Base-by-base conservation (phyloP, 2,113 vertebrate species). In the Leuciscus idus region DNA sequence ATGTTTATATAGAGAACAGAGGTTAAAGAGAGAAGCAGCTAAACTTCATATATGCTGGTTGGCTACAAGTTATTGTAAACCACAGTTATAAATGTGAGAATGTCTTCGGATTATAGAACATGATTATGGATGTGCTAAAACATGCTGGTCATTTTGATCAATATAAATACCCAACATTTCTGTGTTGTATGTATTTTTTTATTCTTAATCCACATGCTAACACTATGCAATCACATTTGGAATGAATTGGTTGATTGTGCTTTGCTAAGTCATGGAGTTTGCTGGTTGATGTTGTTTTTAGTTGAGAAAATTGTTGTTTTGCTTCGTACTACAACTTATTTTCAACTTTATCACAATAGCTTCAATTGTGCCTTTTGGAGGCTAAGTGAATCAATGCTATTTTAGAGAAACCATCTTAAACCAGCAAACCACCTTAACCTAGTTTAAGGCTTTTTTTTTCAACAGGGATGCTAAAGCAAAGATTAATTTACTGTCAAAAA, bases 121-220 rank as follows among this genome's bases (percentile, higher is more conserved):
- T 33, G 30, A 33, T 33, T 33, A 33, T 33, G 2, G 2, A 33
- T 50, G 48, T 50, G 12, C 12, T 50, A 15, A 66, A 66, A 17
- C 64, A 17, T 9, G 33, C 33, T 72, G 17, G 68, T 23, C 1
- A 39, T 72, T 72, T 72, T 39, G 66, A 70, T 70, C 8, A 39
- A 23, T 39, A 39, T 0, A 70, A 70, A 70, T 39, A 13, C 4
- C 13, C 50, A 52, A 6, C 4, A 43, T 23, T 43, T 43, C 9
- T n/a, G 10, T 73, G 36, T 72, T 39, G 33, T 23, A 39, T 21
- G 66, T 70, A 39, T 70, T 19, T 55, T 55, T 26, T 55, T 70
- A 70, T 70, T 15, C 6, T 28, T 77, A 77, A 55, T 77, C 78
- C 46, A 43, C 78, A 46, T 62, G 36, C 57, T 80, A 80, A 46